A percentile compares a stretch with the other conserved stretches of the same genome.
Evolutionary conservation across 2,113 vertebrate genomes (phyloP).

Genomic region (Bombycilla garrulus): DNA sequence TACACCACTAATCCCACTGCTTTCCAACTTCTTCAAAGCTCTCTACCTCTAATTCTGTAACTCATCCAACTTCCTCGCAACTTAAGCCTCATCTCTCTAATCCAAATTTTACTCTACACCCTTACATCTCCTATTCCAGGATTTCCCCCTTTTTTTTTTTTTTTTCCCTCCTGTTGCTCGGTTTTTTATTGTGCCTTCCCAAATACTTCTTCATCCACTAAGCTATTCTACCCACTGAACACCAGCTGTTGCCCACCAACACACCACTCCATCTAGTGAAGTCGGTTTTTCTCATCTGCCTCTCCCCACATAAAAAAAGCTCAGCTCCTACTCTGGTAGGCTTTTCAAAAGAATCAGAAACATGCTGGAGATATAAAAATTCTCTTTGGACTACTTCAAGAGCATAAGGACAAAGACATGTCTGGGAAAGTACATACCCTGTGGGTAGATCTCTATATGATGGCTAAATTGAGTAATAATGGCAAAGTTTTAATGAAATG

Average conservation of each 20-base stretch:
- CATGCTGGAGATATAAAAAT: neutral
- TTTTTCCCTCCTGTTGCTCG: neutral
- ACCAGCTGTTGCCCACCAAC: neutral
- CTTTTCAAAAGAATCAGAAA: conserved; percentile 10
- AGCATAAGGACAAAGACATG: conserved; percentile 42
- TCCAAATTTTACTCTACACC: neutral
- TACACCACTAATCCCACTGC: fast-evolving
- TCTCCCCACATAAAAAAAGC: neutral
- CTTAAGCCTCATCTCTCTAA: neutral
- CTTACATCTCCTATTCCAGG: neutral
- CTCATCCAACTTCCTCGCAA: neutral
- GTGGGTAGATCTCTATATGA: conserved; percentile 13
- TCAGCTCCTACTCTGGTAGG: neutral
- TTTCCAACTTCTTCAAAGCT: neutral
- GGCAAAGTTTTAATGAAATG: conserved; percentile 5
- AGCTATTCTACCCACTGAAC: neutral
- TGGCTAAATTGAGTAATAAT: conserved; percentile 27
- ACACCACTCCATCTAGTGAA: neutral
- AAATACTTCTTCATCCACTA: neutral
- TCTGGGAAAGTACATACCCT: conserved; percentile 45
- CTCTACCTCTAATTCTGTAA: neutral
- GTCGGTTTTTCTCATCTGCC: neutral
- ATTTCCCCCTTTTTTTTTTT: neutral
- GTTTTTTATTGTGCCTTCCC: neutral
- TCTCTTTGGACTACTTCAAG: neutral